These are phyloP conservation scores for Cardinalis cardinalis DNA, from an alignment of 2,113 vertebrate species.

Conservation along the genomic window DNA sequence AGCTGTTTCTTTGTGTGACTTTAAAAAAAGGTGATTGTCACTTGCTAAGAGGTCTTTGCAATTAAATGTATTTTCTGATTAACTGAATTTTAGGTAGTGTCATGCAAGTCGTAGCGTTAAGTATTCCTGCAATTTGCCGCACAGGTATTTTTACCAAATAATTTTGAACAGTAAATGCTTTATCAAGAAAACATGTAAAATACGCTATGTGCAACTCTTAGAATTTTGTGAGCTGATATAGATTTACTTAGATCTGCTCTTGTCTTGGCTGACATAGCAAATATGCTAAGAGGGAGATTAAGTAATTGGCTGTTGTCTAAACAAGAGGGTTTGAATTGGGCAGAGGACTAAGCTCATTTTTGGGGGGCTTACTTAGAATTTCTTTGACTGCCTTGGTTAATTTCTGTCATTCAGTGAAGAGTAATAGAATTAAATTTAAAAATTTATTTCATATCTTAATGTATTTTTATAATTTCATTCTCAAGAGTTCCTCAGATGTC, in stretches of 20 bases:
- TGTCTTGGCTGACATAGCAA: not conserved
- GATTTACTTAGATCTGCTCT: not conserved
- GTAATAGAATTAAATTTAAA: not conserved
- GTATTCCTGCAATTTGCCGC: not conserved
- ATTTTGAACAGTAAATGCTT: not conserved
- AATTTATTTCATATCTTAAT: not conserved
- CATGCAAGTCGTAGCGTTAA: not conserved
- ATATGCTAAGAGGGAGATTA: not conserved
- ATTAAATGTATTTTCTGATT: not conserved
- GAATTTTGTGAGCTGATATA: not conserved
- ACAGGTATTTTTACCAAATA: not conserved
- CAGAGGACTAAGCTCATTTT: not conserved
- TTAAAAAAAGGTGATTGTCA: not conserved
- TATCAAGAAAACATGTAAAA: not conserved
- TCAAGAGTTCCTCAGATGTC: slow-evolving; percentile 78
- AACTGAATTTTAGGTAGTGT: not conserved
- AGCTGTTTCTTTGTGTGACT: not conserved
- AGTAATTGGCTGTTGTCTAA: not conserved
- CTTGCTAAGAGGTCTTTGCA: not conserved
- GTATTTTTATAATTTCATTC: slow-evolving; percentile 47
- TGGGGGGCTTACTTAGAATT: not conserved
- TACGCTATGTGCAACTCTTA: not conserved
- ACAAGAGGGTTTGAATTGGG: not conserved
- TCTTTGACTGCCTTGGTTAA: not conserved
- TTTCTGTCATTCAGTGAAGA: not conserved